phyloP scores from a whole-genome alignment of 2,888 invertebrate genomes.

The Erebia palarica region DNA sequence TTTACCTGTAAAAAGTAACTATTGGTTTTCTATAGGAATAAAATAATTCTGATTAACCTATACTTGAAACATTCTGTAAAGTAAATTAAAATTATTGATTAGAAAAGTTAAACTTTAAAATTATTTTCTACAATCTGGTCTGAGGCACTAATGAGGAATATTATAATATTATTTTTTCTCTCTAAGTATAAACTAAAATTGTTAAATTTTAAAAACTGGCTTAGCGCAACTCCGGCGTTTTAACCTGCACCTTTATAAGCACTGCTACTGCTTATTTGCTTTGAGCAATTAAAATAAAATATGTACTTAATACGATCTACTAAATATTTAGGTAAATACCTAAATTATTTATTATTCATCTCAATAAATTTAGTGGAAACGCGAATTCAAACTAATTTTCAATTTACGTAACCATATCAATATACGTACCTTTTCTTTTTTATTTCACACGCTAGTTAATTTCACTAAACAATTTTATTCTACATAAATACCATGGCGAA shows the following conservation, averaged over 20 bases:
- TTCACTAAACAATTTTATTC: constrained; percentile 20
- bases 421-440: constrained; percentile 28
- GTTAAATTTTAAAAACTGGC: too few relatives aligned
- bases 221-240: not conserved
- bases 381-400: constrained; percentile 14
- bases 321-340: not conserved
- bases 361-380: not conserved
- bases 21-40: not conserved
- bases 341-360: not conserved
- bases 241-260: too few relatives aligned
- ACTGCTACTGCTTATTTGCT: not conserved
- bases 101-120: not conserved
- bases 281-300: not conserved
- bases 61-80: not conserved
- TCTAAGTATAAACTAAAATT: too few relatives aligned
- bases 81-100: not conserved
- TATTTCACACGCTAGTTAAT: constrained; percentile 22
- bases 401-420: constrained; percentile 33
- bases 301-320: not conserved
- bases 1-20: constrained; percentile 28
- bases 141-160: too few relatives aligned
- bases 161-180: too few relatives aligned
- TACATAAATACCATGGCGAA: constrained; percentile 35
- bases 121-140: not conserved
- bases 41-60: not conserved